Evolutionary conservation across 64 coral and sea anemone species (phyloP).

Genomic region (Exaiptasia diaphana): DNA sequence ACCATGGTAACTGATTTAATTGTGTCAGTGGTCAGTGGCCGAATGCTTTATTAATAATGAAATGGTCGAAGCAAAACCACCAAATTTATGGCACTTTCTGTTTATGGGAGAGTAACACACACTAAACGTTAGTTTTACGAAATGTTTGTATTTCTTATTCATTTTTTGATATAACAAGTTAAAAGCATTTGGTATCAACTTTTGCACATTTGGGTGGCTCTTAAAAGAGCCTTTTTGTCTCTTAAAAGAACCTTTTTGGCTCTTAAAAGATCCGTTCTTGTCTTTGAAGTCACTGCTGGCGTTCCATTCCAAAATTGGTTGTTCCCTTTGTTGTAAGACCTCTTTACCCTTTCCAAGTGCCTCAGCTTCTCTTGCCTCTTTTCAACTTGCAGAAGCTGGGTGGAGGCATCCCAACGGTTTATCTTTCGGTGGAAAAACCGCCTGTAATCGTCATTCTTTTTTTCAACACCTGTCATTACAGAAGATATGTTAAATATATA

Average conservation of each 20-base stretch:
- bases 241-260: not conserved
- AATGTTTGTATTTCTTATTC: too few relatives aligned
- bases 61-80: too few relatives aligned
- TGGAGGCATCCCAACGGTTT: slow-evolving; percentile 25
- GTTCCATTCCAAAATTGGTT: slow-evolving; percentile 1
- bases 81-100: too few relatives aligned
- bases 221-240: not conserved
- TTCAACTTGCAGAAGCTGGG: not conserved
- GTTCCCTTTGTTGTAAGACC: not conserved
- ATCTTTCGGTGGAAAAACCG: slow-evolving; percentile 20
- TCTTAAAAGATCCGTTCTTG: not conserved
- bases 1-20: too few relatives aligned
- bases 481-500: not conserved
- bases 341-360: not conserved
- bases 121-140: too few relatives aligned
- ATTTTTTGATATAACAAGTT: too few relatives aligned
- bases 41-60: too few relatives aligned
- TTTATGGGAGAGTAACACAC: too few relatives aligned
- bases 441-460: slow-evolving; percentile 32
- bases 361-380: slow-evolving; percentile 28
- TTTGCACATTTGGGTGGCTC: not conserved
- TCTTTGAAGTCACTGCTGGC: not conserved
- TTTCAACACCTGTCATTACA: slow-evolving; percentile 31
- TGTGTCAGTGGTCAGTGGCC: too few relatives aligned
- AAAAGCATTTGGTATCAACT: not conserved